A percentile compares a stretch with the other conserved stretches of the same genome.
phyloP scores from a whole-genome alignment of 2,888 invertebrate species.

The Stomorhina lunata region DNA sequence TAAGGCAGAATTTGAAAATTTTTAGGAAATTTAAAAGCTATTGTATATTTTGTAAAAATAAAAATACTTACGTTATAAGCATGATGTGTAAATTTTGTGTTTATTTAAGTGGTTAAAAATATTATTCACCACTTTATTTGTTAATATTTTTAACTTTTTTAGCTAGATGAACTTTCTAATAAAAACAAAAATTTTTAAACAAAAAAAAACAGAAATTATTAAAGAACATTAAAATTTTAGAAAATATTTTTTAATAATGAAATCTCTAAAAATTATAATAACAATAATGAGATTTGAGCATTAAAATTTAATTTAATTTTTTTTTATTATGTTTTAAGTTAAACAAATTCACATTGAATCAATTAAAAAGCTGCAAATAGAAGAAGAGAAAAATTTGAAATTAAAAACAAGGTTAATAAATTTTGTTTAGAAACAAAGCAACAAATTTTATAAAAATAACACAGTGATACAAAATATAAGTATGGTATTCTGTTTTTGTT shows the following conservation, averaged over 20 bases:
- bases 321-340: neutral
- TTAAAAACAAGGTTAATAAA: constrained; percentile 4
- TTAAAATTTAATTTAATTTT: neutral
- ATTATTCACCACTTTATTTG: constrained; percentile 9
- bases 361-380: constrained; percentile 27
- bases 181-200: constrained; percentile 4
- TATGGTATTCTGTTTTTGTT: no score
- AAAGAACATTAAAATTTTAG: neutral
- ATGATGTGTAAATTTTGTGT: constrained; percentile 61
- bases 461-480: no score
- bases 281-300: neutral
- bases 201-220: neutral
- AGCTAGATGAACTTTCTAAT: constrained; percentile 41
- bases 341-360: neutral
- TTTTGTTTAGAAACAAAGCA: neutral
- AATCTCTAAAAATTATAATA: neutral
- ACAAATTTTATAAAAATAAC: no score
- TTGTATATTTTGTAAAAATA: neutral
- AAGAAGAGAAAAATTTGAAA: constrained; percentile 6
- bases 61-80: constrained; percentile 74
- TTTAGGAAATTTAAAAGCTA: neutral
- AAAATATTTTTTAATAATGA: neutral
- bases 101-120: constrained; percentile 20
- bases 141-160: constrained; percentile 15
- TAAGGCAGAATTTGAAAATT: neutral